Evolutionary conservation across 1,140 invertebrate species (phyloP).

Genomic region (Drosophila orena): DNA sequence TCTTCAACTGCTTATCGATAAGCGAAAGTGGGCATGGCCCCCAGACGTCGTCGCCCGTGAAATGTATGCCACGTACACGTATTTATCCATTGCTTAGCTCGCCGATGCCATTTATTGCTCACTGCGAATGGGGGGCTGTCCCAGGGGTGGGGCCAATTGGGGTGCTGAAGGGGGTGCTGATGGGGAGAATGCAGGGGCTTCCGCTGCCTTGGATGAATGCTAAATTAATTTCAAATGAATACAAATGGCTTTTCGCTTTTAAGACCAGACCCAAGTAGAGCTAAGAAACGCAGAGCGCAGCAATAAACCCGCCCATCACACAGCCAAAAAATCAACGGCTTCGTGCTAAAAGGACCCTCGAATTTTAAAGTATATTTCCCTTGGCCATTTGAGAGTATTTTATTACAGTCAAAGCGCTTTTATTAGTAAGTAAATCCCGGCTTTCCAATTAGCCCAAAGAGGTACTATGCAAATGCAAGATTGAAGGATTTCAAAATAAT

Average conservation of each 20-base stretch:
- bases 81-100: slow-evolving; percentile 82
- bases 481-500: background rate
- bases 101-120: slow-evolving; percentile 70
- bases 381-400: slow-evolving; percentile 7
- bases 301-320: slow-evolving; percentile 50
- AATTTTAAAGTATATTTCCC: slow-evolving; percentile 37
- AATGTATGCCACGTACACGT: slow-evolving; percentile 83
- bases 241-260: slow-evolving; percentile 83
- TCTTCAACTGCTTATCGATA: slow-evolving; percentile 80
- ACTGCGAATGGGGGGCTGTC: slow-evolving; percentile 28
- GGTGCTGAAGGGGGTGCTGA: background rate
- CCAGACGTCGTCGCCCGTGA: slow-evolving; percentile 53
- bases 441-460: slow-evolving; percentile 23
- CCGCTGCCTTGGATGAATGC: slow-evolving; percentile 79
- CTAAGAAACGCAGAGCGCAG: slow-evolving; percentile 38
- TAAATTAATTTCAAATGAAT: slow-evolving; percentile 84
- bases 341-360: slow-evolving; percentile 1
- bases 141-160: slow-evolving; percentile 17
- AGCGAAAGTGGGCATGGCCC: slow-evolving; percentile 46
- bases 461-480: background rate
- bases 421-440: slow-evolving; percentile 18
- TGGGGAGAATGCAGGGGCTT: slow-evolving; percentile 16
- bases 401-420: slow-evolving; percentile 9
- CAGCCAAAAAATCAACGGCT: slow-evolving; percentile 12
- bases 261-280: slow-evolving; percentile 61